phyloP scores from a whole-genome alignment of 2,113 vertebrate genomes.

The Camelus dromedarius region DNA sequence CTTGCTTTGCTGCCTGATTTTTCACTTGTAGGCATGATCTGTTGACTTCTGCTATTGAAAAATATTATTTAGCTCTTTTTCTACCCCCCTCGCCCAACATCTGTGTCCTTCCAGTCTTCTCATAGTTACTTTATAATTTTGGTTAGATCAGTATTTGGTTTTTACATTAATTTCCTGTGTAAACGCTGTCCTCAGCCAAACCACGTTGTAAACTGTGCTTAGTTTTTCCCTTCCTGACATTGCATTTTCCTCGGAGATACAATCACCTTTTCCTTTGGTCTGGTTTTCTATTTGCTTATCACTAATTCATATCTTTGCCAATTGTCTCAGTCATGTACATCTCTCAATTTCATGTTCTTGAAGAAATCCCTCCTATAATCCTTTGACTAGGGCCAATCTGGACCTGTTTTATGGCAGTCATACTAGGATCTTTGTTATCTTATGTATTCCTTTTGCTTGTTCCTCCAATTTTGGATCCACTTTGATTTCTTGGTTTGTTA shows the following conservation, averaged over 20 bases:
- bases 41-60: slow-evolving; percentile 18
- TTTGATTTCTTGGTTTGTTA: not conserved
- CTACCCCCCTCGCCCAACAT: not conserved
- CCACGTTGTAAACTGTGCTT: not conserved
- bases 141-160: not conserved
- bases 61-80: not conserved
- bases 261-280: not conserved
- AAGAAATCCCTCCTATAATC: not conserved
- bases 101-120: not conserved
- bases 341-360: not conserved
- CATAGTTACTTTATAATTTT: not conserved
- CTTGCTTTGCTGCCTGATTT: slow-evolving; percentile 37
- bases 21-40: not conserved
- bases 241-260: not conserved
- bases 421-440: not conserved
- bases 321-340: not conserved
- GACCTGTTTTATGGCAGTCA: not conserved
- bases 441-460: not conserved
- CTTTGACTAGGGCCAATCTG: not conserved
- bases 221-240: not conserved
- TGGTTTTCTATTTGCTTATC: not conserved
- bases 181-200: not conserved
- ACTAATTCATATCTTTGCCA: slow-evolving; percentile 1
- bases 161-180: not conserved
- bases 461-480: not conserved